Percentiles rank a stretch among this genome's conserved stretches.
These are phyloP conservation scores for Tapirus terrestris DNA, from an alignment of 2,113 vertebrate species.

Conservation along the genomic window DNA sequence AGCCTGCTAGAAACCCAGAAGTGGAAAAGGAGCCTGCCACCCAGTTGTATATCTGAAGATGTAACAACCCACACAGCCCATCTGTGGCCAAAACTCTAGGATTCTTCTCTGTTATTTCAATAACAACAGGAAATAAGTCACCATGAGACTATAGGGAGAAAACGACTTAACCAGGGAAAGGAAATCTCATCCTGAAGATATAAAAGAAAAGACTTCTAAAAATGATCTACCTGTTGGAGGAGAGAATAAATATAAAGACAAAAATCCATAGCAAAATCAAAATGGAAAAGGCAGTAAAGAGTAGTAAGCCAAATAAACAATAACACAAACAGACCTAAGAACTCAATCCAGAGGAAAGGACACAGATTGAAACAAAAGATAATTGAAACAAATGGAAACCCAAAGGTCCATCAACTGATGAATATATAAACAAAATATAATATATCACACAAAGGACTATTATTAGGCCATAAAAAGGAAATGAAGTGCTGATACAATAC, in stretches of 20 bases:
- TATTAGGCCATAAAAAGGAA: neutral
- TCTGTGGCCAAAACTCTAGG: neutral
- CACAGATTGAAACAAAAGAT: neutral
- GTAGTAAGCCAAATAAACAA: neutral
- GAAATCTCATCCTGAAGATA: neutral
- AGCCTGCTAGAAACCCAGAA: neutral
- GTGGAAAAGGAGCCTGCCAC: neutral
- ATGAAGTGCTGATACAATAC: neutral
- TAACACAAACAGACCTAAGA: neutral
- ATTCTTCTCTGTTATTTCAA: constrained; percentile 4
- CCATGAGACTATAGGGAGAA: neutral
- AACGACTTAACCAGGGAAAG: constrained; percentile 1
- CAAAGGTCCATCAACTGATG: neutral
- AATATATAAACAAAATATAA: neutral
- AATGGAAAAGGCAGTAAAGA: neutral
- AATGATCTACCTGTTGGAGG: neutral
- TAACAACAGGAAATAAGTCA: neutral
- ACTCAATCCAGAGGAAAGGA: neutral
- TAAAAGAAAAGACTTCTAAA: neutral
- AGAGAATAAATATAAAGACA: neutral
- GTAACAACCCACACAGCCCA: neutral
- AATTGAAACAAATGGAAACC: neutral
- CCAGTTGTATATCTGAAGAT: neutral
- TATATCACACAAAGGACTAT: neutral
- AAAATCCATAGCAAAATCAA: neutral